These are phyloP conservation scores for Todiramphus saurophagus DNA, from an alignment of 2,113 vertebrate genomes.

Conservation along the genomic window DNA sequence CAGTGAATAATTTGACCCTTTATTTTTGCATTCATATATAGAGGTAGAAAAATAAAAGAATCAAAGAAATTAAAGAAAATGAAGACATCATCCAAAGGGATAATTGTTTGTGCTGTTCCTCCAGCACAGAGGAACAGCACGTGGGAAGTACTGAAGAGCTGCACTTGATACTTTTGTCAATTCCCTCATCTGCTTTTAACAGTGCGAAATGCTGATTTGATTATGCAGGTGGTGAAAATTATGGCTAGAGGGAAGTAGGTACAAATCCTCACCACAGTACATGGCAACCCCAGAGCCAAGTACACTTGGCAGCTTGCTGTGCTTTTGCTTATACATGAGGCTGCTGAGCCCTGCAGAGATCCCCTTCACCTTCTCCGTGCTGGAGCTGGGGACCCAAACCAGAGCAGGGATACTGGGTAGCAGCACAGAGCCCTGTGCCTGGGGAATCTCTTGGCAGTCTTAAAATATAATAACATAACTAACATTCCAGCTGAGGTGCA, in stretches of 20 bases:
- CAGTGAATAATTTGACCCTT: background rate
- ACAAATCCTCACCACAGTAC: background rate
- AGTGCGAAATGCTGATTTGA: constrained; percentile 10
- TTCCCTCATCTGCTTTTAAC: constrained; percentile 38
- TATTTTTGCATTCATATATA: background rate
- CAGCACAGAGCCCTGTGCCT: background rate
- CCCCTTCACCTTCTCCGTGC: background rate
- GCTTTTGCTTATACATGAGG: accelerated
- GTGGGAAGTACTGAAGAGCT: constrained; percentile 25
- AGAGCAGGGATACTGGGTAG: background rate
- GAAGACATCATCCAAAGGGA: background rate
- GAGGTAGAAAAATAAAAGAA: background rate
- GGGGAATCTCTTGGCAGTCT: background rate
- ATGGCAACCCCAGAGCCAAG: background rate
- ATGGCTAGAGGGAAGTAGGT: background rate
- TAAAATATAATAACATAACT: background rate
- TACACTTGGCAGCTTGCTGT: background rate
- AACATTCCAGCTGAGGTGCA: background rate
- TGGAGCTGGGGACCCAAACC: background rate
- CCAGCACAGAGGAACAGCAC: constrained; percentile 40
- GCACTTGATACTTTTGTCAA: constrained; percentile 55
- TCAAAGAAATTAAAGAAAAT: background rate
- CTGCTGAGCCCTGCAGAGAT: background rate
- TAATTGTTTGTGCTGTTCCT: constrained; percentile 41
- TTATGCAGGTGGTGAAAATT: constrained; percentile 11